Percentiles rank a stretch among this genome's conserved stretches.
Evolutionary conservation across 2,888 invertebrate genomes (phyloP).

Genomic region (Caenorhabditis sp.): DNA sequence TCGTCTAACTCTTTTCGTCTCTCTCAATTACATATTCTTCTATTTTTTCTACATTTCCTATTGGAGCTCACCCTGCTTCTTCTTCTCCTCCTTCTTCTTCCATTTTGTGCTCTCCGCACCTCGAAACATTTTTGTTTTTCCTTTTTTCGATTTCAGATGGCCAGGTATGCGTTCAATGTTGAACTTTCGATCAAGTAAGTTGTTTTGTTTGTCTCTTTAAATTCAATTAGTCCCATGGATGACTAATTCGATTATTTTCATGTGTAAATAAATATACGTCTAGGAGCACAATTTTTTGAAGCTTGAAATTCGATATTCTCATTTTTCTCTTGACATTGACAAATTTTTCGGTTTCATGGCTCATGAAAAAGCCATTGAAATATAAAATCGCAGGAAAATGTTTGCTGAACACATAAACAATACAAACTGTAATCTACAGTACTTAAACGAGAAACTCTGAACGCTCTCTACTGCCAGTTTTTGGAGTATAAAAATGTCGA

Average conservation of each 20-base stretch:
- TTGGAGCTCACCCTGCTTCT: slow-evolving; percentile 31
- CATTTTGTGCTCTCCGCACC: neutral
- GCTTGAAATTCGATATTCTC: neutral
- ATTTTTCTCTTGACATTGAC: neutral
- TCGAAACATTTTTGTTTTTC: slow-evolving; percentile 9
- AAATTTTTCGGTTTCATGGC: neutral
- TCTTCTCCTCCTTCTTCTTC: slow-evolving; percentile 39
- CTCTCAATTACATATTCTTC: slow-evolving; percentile 16
- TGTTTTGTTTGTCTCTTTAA: neutral
- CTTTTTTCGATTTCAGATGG: slow-evolving; percentile 10
- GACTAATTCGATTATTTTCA: no score
- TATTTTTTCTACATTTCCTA: neutral
- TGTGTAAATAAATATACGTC: no score
- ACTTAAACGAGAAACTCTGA: no score
- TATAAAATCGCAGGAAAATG: no score
- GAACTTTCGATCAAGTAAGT: slow-evolving; percentile 29
- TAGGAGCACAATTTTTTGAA: slow-evolving; percentile 2
- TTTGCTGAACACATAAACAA: no score
- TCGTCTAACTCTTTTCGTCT: slow-evolving; percentile 7
- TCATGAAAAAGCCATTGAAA: neutral
- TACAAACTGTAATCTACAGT: no score
- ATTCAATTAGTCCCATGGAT: neutral
- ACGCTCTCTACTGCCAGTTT: no score
- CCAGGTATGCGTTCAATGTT: slow-evolving; percentile 30
- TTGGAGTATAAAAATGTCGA: no score